Evolutionary conservation across 1,140 invertebrate genomes (phyloP).

Genomic region (Cryptotermes secundus): DNA sequence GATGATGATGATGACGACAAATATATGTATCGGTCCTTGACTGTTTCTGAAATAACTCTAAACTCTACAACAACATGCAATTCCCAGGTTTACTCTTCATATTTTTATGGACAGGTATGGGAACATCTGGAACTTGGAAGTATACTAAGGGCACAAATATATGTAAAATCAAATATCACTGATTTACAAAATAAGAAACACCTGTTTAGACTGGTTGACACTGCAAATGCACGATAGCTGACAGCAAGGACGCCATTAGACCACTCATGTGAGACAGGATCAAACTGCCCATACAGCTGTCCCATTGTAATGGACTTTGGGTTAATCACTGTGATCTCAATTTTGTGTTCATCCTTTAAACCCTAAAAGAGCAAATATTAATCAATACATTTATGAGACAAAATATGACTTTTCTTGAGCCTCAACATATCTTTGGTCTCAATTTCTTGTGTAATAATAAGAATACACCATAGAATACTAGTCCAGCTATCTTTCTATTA

Average conservation of each 20-base stretch:
- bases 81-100: too few species aligned
- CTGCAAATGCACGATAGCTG: conserved; percentile 85
- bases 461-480: too few species aligned
- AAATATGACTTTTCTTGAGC: too few species aligned
- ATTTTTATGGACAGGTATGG: background rate
- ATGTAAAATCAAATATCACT: too few species aligned
- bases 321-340: conserved; percentile 90
- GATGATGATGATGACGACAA: too few species aligned
- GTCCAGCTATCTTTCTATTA: too few species aligned
- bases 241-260: conserved; percentile 92
- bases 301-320: conserved; percentile 96
- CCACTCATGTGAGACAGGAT: conserved; percentile 92
- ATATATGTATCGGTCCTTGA: too few species aligned
- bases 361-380: conserved; percentile 46
- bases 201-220: conserved; percentile 72
- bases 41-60: too few species aligned
- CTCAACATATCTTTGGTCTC: too few species aligned
- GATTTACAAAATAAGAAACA: conserved; percentile 38
- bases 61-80: too few species aligned
- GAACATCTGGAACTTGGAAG: background rate
- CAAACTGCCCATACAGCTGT: conserved; percentile 94
- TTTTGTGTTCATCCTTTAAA: conserved; percentile 81
- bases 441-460: too few species aligned
- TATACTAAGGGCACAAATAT: background rate
- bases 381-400: too few species aligned